These are phyloP conservation scores for Hydractinia symbiolongicarpus DNA, from an alignment of 30 jellyfish, hydroid and myxozoan species.

Conservation along the genomic window DNA sequence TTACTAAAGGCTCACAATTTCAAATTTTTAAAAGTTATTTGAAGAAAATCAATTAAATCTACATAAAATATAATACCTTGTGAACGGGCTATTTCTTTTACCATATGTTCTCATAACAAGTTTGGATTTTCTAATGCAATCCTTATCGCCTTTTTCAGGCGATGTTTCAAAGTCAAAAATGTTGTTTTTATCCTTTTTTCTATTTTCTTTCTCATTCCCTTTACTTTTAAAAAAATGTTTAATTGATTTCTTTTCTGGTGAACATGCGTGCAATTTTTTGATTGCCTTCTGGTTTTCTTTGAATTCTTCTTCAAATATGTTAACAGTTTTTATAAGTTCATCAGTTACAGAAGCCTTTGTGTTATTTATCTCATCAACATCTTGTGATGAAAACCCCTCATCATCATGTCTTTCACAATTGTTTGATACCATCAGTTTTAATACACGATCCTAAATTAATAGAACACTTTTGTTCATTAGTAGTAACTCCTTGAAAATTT, in stretches of 20 bases:
- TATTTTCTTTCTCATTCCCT: too few species aligned
- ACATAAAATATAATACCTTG: background rate
- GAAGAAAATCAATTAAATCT: background rate
- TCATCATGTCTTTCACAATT: background rate
- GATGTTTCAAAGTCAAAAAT: background rate
- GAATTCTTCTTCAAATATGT: background rate
- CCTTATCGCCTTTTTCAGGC: background rate
- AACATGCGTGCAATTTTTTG: background rate
- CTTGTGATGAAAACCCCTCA: background rate
- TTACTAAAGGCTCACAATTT: background rate
- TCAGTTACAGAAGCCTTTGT: background rate
- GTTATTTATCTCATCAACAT: background rate
- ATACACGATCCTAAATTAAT: background rate
- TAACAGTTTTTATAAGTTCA: background rate
- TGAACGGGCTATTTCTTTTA: background rate
- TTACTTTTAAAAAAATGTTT: too few species aligned
- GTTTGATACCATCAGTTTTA: too few species aligned
- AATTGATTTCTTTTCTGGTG: too few species aligned
- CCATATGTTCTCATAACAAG: background rate
- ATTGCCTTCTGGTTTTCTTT: background rate
- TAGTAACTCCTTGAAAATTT: background rate
- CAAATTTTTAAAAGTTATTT: background rate
- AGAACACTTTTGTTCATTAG: background rate
- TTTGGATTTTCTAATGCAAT: background rate
- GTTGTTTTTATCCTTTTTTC: background rate